Evolutionary conservation across 2,888 invertebrate species (phyloP).

Genomic region (Rhyacophila evoluta): DNA sequence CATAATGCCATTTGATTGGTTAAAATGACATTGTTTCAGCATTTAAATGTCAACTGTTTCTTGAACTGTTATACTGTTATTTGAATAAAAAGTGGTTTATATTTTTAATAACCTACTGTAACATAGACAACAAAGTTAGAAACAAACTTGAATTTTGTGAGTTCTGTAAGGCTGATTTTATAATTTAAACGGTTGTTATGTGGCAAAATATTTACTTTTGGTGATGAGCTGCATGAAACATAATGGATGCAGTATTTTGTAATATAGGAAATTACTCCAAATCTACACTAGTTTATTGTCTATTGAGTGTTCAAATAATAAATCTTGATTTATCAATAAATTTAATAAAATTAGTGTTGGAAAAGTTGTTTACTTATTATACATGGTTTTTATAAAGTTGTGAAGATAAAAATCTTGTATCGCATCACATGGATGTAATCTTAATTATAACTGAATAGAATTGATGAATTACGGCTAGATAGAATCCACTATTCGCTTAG

Average conservation of each 20-base stretch:
- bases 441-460: no score
- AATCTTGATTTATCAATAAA: constrained; percentile 3
- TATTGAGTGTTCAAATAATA: constrained; percentile 22
- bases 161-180: constrained; percentile 3
- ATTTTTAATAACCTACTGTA: background rate
- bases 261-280: constrained; percentile 14
- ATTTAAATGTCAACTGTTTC: background rate
- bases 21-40: no score
- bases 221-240: background rate
- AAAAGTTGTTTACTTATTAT: background rate
- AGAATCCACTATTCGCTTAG: no score
- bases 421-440: no score
- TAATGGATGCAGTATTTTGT: background rate
- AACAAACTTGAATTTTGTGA: background rate
- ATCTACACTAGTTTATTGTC: constrained; percentile 1
- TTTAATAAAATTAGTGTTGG: constrained; percentile 13
- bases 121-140: background rate
- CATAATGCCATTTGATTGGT: no score
- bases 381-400: background rate
- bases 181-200: constrained; percentile 9
- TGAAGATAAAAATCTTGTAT: no score
- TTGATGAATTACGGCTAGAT: no score
- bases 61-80: background rate
- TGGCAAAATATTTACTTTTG: background rate
- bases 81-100: background rate